phyloP scores from a whole-genome alignment of 1,140 invertebrate genomes.

The Andrena cerasifolii region DNA sequence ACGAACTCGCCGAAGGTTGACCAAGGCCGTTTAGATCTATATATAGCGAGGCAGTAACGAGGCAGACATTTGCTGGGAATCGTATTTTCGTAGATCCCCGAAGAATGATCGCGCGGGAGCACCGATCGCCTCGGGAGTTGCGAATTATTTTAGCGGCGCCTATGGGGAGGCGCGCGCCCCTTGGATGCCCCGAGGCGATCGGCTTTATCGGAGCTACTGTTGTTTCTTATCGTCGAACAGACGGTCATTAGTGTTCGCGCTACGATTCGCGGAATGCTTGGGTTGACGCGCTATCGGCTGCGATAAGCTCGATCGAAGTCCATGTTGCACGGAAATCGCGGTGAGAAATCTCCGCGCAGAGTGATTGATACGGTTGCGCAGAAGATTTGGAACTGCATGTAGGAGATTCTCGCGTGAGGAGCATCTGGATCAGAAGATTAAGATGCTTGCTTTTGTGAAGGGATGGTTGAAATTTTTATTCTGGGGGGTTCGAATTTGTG shows the following conservation, averaged over 20 bases:
- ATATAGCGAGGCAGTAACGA: conserved; percentile 62
- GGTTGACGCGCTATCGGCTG: too few relatives aligned
- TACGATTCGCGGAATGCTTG: not conserved
- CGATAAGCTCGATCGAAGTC: not conserved
- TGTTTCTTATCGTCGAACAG: not conserved
- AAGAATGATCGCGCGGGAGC: conserved; percentile 18
- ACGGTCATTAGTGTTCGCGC: not conserved
- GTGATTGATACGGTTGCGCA: not conserved
- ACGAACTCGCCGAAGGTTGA: conserved; percentile 66
- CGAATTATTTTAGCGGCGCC: conserved; percentile 29
- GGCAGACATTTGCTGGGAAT: conserved; percentile 60
- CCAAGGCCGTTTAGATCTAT: conserved; percentile 65
- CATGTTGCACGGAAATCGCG: too few relatives aligned
- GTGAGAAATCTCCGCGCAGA: not conserved
- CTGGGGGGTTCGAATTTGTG: too few relatives aligned
- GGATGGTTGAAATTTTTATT: too few relatives aligned
- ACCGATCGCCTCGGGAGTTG: conserved; percentile 17
- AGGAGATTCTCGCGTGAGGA: too few relatives aligned
- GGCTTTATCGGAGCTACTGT: not conserved
- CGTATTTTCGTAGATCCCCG: conserved; percentile 58
- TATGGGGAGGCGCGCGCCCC: not conserved
- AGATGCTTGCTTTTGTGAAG: too few relatives aligned
- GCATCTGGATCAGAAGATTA: too few relatives aligned
- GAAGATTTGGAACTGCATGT: too few relatives aligned
- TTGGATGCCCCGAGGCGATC: not conserved